These are phyloP conservation scores for Cyclina sinensis DNA, from an alignment of 1,140 invertebrate genomes.

Conservation along the genomic window DNA sequence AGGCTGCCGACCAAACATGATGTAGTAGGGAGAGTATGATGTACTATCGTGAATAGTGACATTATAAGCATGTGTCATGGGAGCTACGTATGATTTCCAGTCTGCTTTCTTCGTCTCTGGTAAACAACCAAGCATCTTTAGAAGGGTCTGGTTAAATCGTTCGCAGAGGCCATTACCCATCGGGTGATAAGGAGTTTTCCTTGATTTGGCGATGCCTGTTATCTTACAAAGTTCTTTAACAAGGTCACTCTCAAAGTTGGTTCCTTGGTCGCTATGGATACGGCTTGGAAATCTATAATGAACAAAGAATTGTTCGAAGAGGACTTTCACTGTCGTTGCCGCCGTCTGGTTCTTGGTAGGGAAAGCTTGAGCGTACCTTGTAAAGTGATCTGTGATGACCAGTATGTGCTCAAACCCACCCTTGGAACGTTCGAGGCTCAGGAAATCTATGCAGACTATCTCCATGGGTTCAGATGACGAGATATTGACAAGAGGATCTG, in stretches of 20 bases:
- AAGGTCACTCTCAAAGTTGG: constrained; percentile 53
- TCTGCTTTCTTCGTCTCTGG: constrained; percentile 56
- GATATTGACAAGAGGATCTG: background rate
- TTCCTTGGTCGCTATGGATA: no score
- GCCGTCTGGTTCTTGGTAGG: no score
- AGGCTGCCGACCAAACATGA: constrained; percentile 68
- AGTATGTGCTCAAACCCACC: no score
- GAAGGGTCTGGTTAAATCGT: constrained; percentile 66
- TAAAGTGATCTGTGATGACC: no score
- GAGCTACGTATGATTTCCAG: constrained; percentile 60
- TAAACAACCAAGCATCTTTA: constrained; percentile 75
- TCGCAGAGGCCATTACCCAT: constrained; percentile 68
- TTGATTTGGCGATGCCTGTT: constrained; percentile 55
- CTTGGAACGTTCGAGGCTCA: no score
- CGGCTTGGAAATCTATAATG: no score
- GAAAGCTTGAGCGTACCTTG: no score
- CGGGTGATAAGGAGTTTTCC: constrained; percentile 73
- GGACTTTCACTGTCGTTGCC: no score
- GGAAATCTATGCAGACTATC: background rate
- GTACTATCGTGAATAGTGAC: constrained; percentile 54
- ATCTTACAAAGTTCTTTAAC: constrained; percentile 68
- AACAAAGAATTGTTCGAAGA: no score
- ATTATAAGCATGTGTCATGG: constrained; percentile 68
- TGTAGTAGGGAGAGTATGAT: constrained; percentile 44
- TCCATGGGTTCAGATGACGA: background rate